These are phyloP conservation scores for Eupelmus urozonus DNA, from an alignment of 2,888 invertebrate genomes.

Conservation along the genomic window DNA sequence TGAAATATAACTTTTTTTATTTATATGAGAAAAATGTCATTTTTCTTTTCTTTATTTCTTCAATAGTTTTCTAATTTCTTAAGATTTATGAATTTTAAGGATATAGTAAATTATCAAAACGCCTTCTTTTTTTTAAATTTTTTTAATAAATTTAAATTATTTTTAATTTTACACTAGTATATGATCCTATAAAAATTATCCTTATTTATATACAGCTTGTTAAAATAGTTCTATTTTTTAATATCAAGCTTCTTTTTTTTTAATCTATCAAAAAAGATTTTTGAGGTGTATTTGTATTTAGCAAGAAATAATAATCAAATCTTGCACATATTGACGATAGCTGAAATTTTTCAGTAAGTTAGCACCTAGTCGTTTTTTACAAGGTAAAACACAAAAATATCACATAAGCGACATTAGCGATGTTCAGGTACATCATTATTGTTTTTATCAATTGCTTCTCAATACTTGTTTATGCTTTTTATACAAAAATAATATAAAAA, in stretches of 20 bases:
- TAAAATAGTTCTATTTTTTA: too few species aligned
- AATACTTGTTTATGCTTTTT: conserved; percentile 3
- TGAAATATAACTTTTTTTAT: conserved; percentile 42
- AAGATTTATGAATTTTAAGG: too few species aligned
- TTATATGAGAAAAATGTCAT: neutral
- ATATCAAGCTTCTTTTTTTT: neutral
- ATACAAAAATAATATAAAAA: conserved; percentile 5
- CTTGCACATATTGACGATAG: neutral
- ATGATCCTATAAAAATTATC: neutral
- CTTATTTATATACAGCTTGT: neutral
- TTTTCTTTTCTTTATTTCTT: too few species aligned
- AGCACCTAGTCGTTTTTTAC: conserved; percentile 10
- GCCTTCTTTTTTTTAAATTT: too few species aligned
- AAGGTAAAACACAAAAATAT: conserved; percentile 36
- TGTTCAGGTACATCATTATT: conserved; percentile 37
- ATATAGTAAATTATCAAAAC: too few species aligned
- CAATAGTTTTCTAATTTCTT: too few species aligned
- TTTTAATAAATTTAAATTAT: conserved; percentile 16
- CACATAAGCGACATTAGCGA: conserved; percentile 21
- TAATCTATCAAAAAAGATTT: neutral
- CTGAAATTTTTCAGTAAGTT: neutral
- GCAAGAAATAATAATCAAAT: too few species aligned
- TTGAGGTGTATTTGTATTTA: neutral
- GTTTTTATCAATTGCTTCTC: neutral
- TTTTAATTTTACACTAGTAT: neutral